Conservation (phyloP, 2,113 vertebrate genomes). For the Takifugu bimaculatus region DNA sequence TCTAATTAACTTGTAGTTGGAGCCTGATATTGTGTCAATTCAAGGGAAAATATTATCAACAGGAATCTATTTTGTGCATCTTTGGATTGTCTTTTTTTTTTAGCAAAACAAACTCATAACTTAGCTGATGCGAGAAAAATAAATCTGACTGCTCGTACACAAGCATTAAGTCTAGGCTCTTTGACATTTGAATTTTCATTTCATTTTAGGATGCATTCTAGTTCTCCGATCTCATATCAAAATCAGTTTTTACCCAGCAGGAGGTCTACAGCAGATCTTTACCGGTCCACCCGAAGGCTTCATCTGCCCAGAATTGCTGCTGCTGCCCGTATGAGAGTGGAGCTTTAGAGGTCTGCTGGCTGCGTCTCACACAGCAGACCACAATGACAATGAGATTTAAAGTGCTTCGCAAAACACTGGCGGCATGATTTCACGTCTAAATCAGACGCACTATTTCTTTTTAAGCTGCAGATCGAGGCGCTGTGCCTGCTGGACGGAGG, state of each 20-base stretch:
- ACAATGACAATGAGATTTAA: conserved; percentile 28
- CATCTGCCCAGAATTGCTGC: conserved; percentile 17
- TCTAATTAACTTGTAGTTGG: no score
- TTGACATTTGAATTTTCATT: no score
- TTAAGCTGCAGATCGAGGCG: conserved; percentile 30
- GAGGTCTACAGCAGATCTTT: conserved; percentile 12
- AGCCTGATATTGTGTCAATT: no score
- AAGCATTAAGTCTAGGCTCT: no score
- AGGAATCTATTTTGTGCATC: no score
- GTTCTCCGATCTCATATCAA: neutral
- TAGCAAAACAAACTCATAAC: no score
- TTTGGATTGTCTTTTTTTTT: no score
- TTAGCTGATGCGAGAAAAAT: no score
- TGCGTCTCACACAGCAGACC: conserved; percentile 22
- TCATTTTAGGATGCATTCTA: no score
- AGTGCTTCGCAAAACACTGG: conserved; percentile 42
- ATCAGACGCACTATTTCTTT: conserved; percentile 32
- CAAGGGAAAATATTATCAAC: no score
- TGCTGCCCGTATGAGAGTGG: conserved; percentile 24
- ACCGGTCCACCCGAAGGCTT: conserved; percentile 14
- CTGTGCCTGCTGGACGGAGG: conserved; percentile 25
- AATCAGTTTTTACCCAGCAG: conserved; percentile 34
- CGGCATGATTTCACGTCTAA: conserved; percentile 53
- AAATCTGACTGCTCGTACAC: no score
- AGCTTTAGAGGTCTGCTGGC: conserved; percentile 23